These are phyloP conservation scores for Brachymystax lenok DNA, from an alignment of 2,797 vertebrate genomes.

Conservation along the genomic window DNA sequence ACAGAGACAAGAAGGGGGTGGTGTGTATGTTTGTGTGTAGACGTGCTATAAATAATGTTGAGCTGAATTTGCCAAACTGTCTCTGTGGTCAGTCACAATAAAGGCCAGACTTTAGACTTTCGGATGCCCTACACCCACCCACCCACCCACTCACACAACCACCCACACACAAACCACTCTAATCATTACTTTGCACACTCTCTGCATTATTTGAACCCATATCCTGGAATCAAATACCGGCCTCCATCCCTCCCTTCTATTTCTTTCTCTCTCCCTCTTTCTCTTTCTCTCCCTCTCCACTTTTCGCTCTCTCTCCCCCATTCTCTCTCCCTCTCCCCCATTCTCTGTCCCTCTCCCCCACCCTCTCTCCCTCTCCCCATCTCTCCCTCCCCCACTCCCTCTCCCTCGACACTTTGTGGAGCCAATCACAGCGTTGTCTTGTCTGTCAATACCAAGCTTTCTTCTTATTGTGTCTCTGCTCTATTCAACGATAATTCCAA, in stretches of 20 bases:
- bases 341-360: not conserved
- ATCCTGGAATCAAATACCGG: conserved; percentile 15
- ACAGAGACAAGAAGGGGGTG: conserved; percentile 7
- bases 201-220: conserved; percentile 32
- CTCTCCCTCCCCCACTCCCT: not conserved
- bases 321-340: not conserved
- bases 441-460: conserved; percentile 54
- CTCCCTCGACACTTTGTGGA: not conserved
- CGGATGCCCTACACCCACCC: conserved; percentile 15
- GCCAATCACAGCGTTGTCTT: conserved; percentile 38
- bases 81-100: conserved; percentile 45
- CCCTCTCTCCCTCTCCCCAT: not conserved
- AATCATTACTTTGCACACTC: conserved; percentile 37
- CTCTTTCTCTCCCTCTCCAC: not conserved
- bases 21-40: conserved; percentile 10
- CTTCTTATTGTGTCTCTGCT: conserved; percentile 55
- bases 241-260: not conserved
- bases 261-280: not conserved
- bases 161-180: conserved; percentile 20
- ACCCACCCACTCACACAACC: conserved; percentile 17
- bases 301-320: not conserved
- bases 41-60: conserved; percentile 44
- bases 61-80: conserved; percentile 44
- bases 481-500: conserved; percentile 62
- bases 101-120: conserved; percentile 29